These are phyloP conservation scores for Carollia perspicillata DNA, from an alignment of 2,113 vertebrate species.

Conservation along the genomic window DNA sequence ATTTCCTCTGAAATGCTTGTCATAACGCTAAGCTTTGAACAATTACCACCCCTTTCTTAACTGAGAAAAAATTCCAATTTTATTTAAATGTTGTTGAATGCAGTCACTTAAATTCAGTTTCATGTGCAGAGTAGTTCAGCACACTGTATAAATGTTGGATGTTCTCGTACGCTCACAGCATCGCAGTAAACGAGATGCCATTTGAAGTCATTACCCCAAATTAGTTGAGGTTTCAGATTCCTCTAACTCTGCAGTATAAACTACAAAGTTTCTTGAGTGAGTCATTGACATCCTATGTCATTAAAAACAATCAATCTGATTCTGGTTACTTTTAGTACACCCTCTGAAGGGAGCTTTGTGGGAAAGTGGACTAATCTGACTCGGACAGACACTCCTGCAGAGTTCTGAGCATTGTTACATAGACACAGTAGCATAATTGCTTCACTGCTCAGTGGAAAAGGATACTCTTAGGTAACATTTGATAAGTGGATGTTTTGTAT, in stretches of 20 bases:
- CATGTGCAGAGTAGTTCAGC: neutral
- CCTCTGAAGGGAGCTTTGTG: neutral
- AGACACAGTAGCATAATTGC: neutral
- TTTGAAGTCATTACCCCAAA: neutral
- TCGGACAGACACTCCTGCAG: neutral
- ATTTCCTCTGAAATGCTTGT: slow-evolving; percentile 46
- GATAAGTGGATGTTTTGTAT: neutral
- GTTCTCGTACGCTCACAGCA: neutral
- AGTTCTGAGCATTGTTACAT: slow-evolving; percentile 59
- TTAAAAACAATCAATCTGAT: neutral
- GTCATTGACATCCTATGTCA: neutral
- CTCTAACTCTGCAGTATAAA: neutral
- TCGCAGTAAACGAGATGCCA: neutral
- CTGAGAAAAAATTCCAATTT: neutral
- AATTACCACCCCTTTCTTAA: neutral
- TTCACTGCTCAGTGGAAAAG: neutral
- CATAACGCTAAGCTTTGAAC: slow-evolving; percentile 12
- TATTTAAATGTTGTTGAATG: neutral
- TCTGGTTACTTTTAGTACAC: neutral
- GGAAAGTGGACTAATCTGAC: neutral
- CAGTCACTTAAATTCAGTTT: neutral
- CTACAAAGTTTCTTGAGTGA: neutral
- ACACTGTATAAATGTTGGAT: neutral
- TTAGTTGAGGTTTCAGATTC: slow-evolving; percentile 17
- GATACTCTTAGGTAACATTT: neutral